A percentile compares a stretch with the other conserved stretches of the same genome.
Conservation (phyloP, 2,888 invertebrate genomes). For the Pimpla rufipes region DNA sequence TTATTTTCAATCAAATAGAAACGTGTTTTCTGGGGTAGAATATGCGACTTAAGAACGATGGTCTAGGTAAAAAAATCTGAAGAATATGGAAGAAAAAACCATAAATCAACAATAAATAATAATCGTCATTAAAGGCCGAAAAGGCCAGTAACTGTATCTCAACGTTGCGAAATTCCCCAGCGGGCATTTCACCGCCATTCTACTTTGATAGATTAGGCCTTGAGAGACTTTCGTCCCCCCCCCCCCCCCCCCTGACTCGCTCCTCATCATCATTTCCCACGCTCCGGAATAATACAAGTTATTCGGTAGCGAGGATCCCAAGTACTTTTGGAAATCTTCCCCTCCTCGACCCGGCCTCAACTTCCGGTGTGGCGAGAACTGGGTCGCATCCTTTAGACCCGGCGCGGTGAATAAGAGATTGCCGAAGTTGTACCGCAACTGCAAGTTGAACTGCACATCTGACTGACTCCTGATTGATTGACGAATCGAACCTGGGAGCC, state of each 20-base stretch:
- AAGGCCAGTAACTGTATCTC: not conserved
- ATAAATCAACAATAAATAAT: too few relatives aligned
- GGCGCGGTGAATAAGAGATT: constrained; percentile 6
- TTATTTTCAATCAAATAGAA: too few relatives aligned
- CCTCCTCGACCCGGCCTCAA: not conserved
- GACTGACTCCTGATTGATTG: not conserved
- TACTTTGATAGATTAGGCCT: constrained; percentile 20
- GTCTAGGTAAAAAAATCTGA: too few relatives aligned
- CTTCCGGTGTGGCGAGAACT: not conserved
- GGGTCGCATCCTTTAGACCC: not conserved
- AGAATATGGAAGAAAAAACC: too few relatives aligned
- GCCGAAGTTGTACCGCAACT: not conserved
- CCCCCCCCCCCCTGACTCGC: not conserved
- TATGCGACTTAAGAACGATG: too few relatives aligned
- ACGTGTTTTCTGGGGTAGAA: too few relatives aligned
- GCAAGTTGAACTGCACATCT: not conserved
- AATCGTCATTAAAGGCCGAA: too few relatives aligned
- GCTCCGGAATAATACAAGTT: constrained; percentile 13
- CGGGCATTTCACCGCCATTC: not conserved
- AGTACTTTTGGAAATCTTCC: constrained; percentile 23
- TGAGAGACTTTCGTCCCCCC: not conserved
- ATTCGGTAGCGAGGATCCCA: constrained; percentile 6
- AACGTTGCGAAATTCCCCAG: not conserved
- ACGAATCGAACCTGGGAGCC: not conserved
- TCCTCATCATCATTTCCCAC: constrained; percentile 15